Percentiles rank a stretch among this genome's conserved stretches.
phyloP scores from a whole-genome alignment of 2,888 invertebrate species.

The Melanotus villosus region DNA sequence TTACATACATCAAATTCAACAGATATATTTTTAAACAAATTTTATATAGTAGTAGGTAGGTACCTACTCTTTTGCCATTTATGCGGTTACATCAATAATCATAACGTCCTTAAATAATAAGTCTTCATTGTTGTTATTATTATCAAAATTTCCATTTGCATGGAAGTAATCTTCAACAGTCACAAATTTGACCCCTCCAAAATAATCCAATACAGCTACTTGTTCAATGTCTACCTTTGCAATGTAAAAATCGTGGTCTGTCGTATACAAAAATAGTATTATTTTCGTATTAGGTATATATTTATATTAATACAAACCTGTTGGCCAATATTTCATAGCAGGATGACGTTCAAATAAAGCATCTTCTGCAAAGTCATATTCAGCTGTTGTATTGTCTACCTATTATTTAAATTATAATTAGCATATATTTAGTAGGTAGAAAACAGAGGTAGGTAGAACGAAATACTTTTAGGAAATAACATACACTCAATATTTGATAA shows the following conservation, averaged over 20 bases:
- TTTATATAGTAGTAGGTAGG: too few species aligned
- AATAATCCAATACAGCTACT: constrained; percentile 84
- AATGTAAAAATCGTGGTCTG: constrained; percentile 85
- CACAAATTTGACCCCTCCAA: constrained; percentile 84
- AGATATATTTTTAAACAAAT: too few species aligned
- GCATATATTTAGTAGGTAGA: too few species aligned
- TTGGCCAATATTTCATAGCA: constrained; percentile 78
- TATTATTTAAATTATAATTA: constrained; percentile 8
- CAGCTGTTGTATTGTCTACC: constrained; percentile 61
- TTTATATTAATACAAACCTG: constrained; percentile 65
- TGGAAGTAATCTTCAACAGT: constrained; percentile 73
- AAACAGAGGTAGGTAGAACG: too few species aligned
- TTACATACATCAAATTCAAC: too few species aligned
- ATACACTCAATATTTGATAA: too few species aligned
- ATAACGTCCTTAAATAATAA: constrained; percentile 1
- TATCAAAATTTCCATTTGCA: constrained; percentile 25
- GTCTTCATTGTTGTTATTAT: not conserved
- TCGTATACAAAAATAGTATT: constrained; percentile 57
- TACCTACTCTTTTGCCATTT: too few species aligned
- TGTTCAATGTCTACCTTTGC: constrained; percentile 82
- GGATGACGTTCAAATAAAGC: constrained; percentile 82
- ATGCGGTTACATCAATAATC: constrained; percentile 14
- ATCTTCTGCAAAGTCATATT: constrained; percentile 73
- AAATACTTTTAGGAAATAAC: too few species aligned
- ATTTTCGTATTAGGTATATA: not conserved